Conservation (phyloP, 2,113 vertebrate genomes). For the Edolisoma coerulescens region DNA sequence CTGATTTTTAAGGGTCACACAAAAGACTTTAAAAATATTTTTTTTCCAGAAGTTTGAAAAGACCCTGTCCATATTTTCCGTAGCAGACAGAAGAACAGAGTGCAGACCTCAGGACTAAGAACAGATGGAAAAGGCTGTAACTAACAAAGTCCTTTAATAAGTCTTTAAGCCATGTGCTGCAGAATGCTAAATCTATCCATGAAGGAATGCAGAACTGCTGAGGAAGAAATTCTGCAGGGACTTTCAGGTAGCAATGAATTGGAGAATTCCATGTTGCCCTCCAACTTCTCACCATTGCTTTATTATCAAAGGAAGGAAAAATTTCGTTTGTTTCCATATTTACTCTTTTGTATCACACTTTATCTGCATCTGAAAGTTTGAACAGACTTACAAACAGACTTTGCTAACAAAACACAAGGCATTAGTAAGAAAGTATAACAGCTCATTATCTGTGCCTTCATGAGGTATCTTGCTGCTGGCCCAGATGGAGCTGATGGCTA, state of each 20-base stretch:
- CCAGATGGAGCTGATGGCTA: conserved; percentile 54
- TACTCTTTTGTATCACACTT: neutral
- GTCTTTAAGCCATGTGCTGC: neutral
- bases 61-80: neutral
- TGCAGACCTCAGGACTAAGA: neutral
- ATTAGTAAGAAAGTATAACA: conserved; percentile 16
- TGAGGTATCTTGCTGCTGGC: conserved; percentile 20
- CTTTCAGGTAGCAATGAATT: neutral
- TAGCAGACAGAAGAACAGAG: neutral
- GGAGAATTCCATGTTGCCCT: neutral
- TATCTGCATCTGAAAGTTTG: neutral
- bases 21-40: neutral
- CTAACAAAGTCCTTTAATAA: neutral
- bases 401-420: conserved; percentile 5
- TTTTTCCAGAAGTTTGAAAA: neutral
- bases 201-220: neutral
- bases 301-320: neutral
- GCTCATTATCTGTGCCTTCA: conserved; percentile 41
- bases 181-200: neutral
- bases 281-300: neutral
- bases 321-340: neutral
- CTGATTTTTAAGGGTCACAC: neutral
- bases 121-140: neutral
- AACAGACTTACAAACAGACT: conserved; percentile 28
- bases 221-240: neutral